These are phyloP conservation scores for Perca schrenkii DNA, from an alignment of 2,113 vertebrate species.

Conservation along the genomic window DNA sequence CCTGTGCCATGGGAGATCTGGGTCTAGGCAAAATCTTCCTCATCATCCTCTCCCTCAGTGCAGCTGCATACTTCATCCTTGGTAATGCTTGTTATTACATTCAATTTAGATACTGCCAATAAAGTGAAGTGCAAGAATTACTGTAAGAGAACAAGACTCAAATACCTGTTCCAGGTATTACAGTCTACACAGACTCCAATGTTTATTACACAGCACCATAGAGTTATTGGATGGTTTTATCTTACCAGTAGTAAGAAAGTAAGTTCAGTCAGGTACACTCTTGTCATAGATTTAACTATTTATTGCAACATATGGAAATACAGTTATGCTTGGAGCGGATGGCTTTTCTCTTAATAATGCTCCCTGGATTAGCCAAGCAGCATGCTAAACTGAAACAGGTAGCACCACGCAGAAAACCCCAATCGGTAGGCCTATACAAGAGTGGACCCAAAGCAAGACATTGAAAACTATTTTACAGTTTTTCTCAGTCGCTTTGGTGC, in stretches of 20 bases:
- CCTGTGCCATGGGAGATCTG: constrained; percentile 78
- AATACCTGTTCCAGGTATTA: not conserved
- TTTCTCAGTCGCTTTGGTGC: no score
- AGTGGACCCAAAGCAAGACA: no score
- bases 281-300: no score
- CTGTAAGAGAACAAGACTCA: not conserved
- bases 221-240: not conserved
- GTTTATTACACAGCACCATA: not conserved
- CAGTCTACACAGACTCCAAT: not conserved
- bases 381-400: no score
- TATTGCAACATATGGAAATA: no score
- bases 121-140: not conserved
- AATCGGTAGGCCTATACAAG: no score
- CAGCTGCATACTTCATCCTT: constrained; percentile 78
- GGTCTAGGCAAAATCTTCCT: constrained; percentile 82
- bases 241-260: not conserved
- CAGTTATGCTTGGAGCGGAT: no score
- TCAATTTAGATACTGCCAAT: not conserved
- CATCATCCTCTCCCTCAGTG: constrained; percentile 79
- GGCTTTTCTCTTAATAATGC: no score
- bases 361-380: no score
- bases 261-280: no score
- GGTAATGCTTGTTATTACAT: constrained; percentile 61
- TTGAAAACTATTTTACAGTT: no score
- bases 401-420: no score